Base-by-base conservation (phyloP, 1,140 invertebrate genomes). In the Drosophila parvula region DNA sequence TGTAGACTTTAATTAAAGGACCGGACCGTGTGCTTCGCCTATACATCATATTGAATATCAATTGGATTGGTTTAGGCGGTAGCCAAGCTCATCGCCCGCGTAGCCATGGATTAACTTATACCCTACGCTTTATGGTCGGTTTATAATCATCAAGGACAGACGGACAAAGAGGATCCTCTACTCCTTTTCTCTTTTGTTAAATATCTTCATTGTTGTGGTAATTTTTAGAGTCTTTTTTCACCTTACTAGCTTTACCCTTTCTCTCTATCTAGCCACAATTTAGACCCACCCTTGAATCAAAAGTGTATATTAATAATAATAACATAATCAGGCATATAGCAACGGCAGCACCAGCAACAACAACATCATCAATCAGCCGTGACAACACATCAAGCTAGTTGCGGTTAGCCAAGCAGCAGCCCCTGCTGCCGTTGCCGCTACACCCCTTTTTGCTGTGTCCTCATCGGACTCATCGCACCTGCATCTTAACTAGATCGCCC, bases 401-500 rank as follows among this genome's bases (percentile, higher is more conserved):
- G 73, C 44, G 73, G 73, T 75, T 74, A 51, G 56, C 36, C 40
- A 36, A 6, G 38, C 34, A 16, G 14, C 45, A n/a, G 16, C 38
- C 38, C 22, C 36, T 34, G 12, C 18, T 14, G n/a, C 9, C 9
- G 12, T 5, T n/a, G 9, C 12, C 12, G 5, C 11, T 3, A 4
- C 27, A 28, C 27, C 11, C 47, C 47, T 28, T 38, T 22, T 22
- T 22, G 22, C 22, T 22, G 22, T 22, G 22, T 22, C 22, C 47
- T 41, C 9, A 2, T 30, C 34, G 9, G 22, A 22, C 22, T 34
- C 43, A 12, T 45, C 65, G 11, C 64, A 92, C 91, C 85, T 92
- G 90, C 82, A 92, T 82, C 78, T 93, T 93, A 32, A 91, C 77
- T 59, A 94, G 88, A 90, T 94, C 93, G 18, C 92, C 92, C 78